A percentile compares a stretch with the other conserved stretches of the same genome.
phyloP scores from a whole-genome alignment of 1,140 invertebrate genomes.

The Philopotamus ludificatus region DNA sequence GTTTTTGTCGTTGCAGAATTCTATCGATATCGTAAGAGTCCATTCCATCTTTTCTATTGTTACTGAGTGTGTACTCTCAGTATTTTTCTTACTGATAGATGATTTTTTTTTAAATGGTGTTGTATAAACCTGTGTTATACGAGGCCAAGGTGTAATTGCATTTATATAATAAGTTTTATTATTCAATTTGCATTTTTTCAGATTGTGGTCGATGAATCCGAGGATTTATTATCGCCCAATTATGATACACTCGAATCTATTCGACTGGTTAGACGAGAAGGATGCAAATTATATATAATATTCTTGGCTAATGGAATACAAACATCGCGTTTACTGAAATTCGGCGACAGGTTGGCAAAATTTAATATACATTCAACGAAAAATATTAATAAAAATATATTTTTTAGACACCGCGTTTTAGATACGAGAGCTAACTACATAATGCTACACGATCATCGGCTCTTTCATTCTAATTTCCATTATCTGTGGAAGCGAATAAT shows the following conservation, averaged over 20 bases:
- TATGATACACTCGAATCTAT: conserved; percentile 58
- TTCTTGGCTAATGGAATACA: conserved; percentile 71
- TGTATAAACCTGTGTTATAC: too few relatives aligned
- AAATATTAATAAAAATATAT: neutral
- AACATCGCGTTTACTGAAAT: conserved; percentile 63
- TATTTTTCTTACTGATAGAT: too few relatives aligned
- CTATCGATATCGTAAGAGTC: too few relatives aligned
- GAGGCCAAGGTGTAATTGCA: too few relatives aligned
- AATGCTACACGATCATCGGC: conserved; percentile 64
- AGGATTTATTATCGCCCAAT: conserved; percentile 65
- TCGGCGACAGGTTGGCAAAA: conserved; percentile 62
- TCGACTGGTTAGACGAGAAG: conserved; percentile 58
- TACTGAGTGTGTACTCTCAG: too few relatives aligned
- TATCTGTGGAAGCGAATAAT: conserved; percentile 77
- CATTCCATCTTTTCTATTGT: too few relatives aligned
- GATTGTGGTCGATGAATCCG: conserved; percentile 63
- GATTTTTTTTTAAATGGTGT: too few relatives aligned
- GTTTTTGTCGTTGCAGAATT: too few relatives aligned
- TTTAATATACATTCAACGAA: neutral
- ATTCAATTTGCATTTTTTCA: too few relatives aligned
- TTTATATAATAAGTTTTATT: too few relatives aligned
- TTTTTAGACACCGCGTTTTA: conserved; percentile 63
- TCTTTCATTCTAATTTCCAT: conserved; percentile 64
- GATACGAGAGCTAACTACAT: conserved; percentile 69
- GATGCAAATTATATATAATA: conserved; percentile 71